A percentile compares a stretch with the other conserved stretches of the same genome.
These are phyloP conservation scores for Tyto alba DNA, from an alignment of 2,113 vertebrate species.

Conservation along the genomic window DNA sequence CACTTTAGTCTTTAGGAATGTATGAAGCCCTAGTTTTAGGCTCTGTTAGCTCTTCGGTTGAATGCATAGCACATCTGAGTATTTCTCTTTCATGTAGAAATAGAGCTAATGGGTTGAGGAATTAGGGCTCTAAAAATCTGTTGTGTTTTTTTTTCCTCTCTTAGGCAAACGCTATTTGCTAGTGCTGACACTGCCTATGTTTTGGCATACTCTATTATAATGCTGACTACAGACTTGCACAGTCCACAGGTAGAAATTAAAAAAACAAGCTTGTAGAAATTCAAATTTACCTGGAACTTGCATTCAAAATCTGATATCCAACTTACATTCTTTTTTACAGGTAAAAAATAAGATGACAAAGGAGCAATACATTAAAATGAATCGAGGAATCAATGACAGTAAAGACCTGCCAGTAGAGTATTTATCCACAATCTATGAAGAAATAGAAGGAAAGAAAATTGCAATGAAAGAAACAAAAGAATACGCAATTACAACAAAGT, in stretches of 20 bases:
- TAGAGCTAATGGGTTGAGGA: neutral
- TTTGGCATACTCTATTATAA: slow-evolving; percentile 95
- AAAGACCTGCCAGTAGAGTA: slow-evolving; percentile 97
- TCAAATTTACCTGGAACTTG: neutral
- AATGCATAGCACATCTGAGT: neutral
- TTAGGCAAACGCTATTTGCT: slow-evolving; percentile 94
- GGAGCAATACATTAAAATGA: slow-evolving; percentile 99
- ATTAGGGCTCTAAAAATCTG: neutral
- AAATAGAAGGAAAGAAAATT: slow-evolving; percentile 97
- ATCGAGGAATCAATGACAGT: slow-evolving; percentile 95
- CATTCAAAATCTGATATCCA: neutral
- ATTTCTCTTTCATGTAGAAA: neutral
- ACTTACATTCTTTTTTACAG: slow-evolving; percentile 60
- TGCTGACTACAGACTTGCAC: slow-evolving; percentile 97
- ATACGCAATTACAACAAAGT: slow-evolving; percentile 87
- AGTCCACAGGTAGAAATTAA: slow-evolving; percentile 86
- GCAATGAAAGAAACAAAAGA: slow-evolving; percentile 97
- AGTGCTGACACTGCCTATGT: slow-evolving; percentile 99
- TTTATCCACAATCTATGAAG: slow-evolving; percentile 92
- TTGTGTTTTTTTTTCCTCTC: neutral
- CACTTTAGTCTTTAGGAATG: neutral
- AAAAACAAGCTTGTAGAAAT: neutral
- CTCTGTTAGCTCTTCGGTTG: neutral
- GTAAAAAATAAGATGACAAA: slow-evolving; percentile 99
- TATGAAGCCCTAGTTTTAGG: neutral